Percentiles rank a stretch among this genome's conserved stretches.
Evolutionary conservation across 2,113 vertebrate species (phyloP).

Genomic region (Mystacornis crossleyi): DNA sequence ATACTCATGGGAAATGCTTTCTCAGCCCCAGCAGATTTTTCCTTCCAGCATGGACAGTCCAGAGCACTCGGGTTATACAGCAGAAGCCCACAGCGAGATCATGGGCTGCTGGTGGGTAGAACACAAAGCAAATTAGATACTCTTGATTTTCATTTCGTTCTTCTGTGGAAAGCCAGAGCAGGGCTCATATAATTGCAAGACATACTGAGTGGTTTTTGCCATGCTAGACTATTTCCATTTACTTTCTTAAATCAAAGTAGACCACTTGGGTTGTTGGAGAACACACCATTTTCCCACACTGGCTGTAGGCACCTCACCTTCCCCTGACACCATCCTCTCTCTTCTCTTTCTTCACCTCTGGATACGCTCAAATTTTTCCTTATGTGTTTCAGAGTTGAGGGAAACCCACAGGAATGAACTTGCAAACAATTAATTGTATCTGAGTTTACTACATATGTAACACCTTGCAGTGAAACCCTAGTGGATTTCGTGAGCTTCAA

Average conservation of each 20-base stretch:
- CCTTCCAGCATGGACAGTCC: neutral
- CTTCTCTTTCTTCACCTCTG: neutral
- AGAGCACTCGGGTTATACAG: neutral
- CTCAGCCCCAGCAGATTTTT: neutral
- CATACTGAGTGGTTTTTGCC: neutral
- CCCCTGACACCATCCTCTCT: neutral
- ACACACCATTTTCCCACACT: rapidly evolving
- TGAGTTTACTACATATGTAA: neutral
- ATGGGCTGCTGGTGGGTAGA: neutral
- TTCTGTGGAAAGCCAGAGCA: neutral
- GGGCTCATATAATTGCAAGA: neutral
- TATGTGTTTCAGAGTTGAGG: neutral
- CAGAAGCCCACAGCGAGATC: neutral
- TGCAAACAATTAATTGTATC: neutral
- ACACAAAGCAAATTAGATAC: neutral
- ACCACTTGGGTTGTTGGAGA: rapidly evolving
- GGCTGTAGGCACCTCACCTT: neutral
- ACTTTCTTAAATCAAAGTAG: neutral
- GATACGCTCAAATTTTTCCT: neutral
- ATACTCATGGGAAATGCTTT: neutral
- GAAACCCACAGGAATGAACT: neutral
- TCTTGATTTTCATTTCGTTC: neutral
- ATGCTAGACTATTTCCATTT: neutral
- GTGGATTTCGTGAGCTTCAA: neutral
- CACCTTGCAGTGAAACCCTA: neutral